These are phyloP conservation scores for Passer domesticus DNA, from an alignment of 2,113 vertebrate species.

Conservation along the genomic window DNA sequence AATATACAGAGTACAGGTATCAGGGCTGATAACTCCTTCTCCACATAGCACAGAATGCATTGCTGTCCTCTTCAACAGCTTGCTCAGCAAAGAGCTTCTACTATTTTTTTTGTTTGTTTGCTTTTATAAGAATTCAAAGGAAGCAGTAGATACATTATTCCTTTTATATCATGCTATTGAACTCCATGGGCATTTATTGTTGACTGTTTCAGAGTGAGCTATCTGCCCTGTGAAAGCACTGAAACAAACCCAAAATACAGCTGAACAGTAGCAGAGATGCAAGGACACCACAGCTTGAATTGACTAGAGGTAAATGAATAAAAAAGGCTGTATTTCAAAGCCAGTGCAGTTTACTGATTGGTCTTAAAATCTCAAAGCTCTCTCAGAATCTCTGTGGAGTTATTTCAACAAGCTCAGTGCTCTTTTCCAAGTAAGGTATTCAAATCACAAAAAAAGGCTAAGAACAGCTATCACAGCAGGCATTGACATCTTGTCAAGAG, in stretches of 20 bases:
- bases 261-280: background rate
- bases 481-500: background rate
- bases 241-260: background rate
- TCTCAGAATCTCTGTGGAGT: background rate
- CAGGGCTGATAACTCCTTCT: background rate
- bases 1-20: background rate
- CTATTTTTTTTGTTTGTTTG: background rate
- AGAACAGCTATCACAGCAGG: background rate
- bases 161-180: background rate
- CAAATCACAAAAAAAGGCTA: background rate
- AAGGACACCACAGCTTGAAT: background rate
- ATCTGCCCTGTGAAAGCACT: background rate
- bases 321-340: background rate
- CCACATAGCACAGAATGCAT: background rate
- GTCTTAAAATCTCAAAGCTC: background rate
- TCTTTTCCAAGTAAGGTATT: slow-evolving; percentile 11
- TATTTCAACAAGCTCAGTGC: background rate
- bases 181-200: background rate
- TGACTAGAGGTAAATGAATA: background rate
- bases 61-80: background rate
- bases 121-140: background rate
- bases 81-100: background rate
- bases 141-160: background rate
- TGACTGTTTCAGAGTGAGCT: background rate
- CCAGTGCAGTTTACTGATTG: background rate